Evolutionary conservation across 2,888 invertebrate genomes (phyloP).

Genomic region (Asteroscopus sphinx): DNA sequence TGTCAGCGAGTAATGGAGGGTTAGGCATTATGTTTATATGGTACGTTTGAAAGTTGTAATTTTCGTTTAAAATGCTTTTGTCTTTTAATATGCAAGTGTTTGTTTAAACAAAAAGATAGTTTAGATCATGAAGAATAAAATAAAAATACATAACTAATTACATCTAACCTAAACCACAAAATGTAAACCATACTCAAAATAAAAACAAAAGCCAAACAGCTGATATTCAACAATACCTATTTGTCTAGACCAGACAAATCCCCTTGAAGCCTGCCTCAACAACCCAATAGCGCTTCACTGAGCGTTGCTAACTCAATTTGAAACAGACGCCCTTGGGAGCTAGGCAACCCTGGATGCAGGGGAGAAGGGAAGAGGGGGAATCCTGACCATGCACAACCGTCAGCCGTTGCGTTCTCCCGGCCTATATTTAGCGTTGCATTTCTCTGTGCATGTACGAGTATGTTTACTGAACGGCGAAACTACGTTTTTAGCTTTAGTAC

Average conservation of each 20-base stretch:
- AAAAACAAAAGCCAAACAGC: not conserved
- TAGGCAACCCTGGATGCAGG: constrained; percentile 65
- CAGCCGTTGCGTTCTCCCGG: constrained; percentile 69
- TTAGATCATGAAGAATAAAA: not conserved
- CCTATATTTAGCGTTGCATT: constrained; percentile 87
- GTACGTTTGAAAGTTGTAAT: constrained; percentile 5
- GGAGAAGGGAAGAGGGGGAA: constrained; percentile 58
- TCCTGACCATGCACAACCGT: constrained; percentile 87
- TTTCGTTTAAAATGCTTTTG: not conserved
- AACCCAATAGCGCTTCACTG: constrained; percentile 38
- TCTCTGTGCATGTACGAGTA: constrained; percentile 61
- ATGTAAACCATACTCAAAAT: not conserved
- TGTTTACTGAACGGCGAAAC: constrained; percentile 59
- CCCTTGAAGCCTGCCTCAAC: constrained; percentile 44
- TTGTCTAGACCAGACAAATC: constrained; percentile 29
- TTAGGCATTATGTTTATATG: constrained; percentile 27
- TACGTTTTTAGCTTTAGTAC: constrained; percentile 50
- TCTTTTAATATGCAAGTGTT: too few species aligned
- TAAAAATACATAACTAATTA: not conserved
- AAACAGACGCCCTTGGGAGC: constrained; percentile 67
- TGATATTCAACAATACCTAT: constrained; percentile 12
- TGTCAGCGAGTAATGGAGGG: constrained; percentile 23
- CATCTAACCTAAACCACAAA: constrained; percentile 1
- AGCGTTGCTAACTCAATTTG: constrained; percentile 57
- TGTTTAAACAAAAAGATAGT: too few species aligned